phyloP scores from a whole-genome alignment of 2,888 invertebrate genomes.

The Dryobotodes eremita region DNA sequence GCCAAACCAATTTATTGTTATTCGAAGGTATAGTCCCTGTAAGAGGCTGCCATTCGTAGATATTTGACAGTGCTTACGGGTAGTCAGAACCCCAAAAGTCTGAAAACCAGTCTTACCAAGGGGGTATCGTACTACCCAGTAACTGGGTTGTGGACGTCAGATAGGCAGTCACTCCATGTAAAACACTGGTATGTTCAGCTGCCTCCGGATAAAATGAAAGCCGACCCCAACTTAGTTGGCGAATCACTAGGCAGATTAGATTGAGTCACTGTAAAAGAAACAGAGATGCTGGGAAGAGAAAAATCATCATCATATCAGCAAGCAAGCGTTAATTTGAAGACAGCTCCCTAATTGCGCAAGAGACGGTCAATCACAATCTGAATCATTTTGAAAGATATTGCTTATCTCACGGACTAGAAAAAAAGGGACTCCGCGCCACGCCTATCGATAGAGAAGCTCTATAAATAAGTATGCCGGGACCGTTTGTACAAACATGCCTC shows the following conservation, averaged over 20 bases:
- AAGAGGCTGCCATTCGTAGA: not conserved
- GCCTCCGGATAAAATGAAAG: not conserved
- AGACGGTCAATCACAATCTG: too few relatives aligned
- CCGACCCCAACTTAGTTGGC: too few relatives aligned
- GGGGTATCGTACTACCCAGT: not conserved
- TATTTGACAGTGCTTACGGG: not conserved
- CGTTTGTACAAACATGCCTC: too few relatives aligned
- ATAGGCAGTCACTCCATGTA: not conserved
- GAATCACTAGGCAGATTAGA: not conserved
- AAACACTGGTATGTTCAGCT: not conserved
- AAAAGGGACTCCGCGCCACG: too few relatives aligned
- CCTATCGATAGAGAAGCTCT: too few relatives aligned
- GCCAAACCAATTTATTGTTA: not conserved
- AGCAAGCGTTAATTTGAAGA: not conserved
- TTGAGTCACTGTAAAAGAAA: not conserved
- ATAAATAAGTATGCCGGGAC: too few relatives aligned
- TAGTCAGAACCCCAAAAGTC: not conserved
- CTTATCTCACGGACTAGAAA: too few relatives aligned
- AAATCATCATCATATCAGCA: not conserved
- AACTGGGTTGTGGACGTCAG: not conserved
- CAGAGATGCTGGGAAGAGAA: not conserved
- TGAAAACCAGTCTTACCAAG: not conserved
- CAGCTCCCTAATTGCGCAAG: too few relatives aligned
- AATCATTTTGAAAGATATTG: too few relatives aligned
- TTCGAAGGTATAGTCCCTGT: not conserved